Conservation (phyloP, 2,113 vertebrate species). For the Cromileptes altivelis region DNA sequence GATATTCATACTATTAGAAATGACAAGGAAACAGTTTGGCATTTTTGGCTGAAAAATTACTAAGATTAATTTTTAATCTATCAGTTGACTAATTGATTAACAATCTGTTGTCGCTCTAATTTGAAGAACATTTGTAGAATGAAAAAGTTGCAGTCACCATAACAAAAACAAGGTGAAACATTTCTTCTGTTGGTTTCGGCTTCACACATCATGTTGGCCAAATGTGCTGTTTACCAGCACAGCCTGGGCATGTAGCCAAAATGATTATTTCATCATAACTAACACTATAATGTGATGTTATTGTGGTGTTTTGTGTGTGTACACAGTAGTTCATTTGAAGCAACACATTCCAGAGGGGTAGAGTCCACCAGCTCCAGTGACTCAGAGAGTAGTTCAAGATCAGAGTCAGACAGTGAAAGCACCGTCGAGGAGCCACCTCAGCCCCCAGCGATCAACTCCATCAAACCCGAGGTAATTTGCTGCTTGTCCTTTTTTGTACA, state of each 20-base stretch:
- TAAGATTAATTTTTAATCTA: background rate
- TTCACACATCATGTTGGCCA: background rate
- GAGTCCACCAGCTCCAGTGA: constrained; percentile 91
- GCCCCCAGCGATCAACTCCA: constrained; percentile 58
- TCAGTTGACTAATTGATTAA: background rate
- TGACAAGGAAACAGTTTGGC: background rate
- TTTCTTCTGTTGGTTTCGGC: background rate
- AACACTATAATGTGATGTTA: background rate
- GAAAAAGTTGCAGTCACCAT: background rate
- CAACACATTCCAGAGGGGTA: constrained; percentile 87
- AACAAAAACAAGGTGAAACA: background rate
- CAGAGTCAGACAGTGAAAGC: constrained; percentile 88
- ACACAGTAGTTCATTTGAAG: constrained; percentile 78
- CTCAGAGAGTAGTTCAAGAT: constrained; percentile 92
- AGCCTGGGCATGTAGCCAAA: background rate
- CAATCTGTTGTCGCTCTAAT: background rate
- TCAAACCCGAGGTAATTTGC: constrained; percentile 67
- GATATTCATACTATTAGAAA: background rate
- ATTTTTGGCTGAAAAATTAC: background rate
- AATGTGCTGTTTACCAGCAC: background rate
- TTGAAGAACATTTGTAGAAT: background rate
- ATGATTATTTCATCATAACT: constrained; percentile 4
- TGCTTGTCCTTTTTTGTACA: background rate
- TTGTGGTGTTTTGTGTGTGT: constrained; percentile 18
- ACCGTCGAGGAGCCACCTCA: constrained; percentile 80